These are phyloP conservation scores for Danaus chrysippus DNA, from an alignment of 2,888 invertebrate genomes.

Conservation along the genomic window DNA sequence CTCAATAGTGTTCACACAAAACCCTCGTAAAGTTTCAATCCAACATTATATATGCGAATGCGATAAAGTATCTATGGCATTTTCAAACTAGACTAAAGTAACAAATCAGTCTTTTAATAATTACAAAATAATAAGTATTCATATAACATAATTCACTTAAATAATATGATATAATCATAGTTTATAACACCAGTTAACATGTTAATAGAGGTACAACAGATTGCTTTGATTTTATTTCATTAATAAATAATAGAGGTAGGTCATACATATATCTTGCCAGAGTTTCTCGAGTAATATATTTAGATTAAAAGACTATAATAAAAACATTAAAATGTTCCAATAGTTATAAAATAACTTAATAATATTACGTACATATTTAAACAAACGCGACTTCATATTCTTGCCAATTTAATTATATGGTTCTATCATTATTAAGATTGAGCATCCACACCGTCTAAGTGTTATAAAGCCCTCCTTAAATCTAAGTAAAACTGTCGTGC, in stretches of 20 bases:
- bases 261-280: neutral
- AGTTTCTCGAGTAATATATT: neutral
- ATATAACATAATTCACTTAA: conserved; percentile 50
- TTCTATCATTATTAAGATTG: conserved; percentile 43
- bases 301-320: conserved; percentile 9
- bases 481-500: conserved; percentile 66
- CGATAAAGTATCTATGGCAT: conserved; percentile 75
- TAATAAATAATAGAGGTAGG: conserved; percentile 18
- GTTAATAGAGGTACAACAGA: conserved; percentile 28
- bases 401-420: conserved; percentile 39
- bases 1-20: conserved; percentile 60
- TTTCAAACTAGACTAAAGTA: conserved; percentile 78
- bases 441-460: conserved; percentile 65
- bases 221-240: conserved; percentile 12
- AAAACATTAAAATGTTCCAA: conserved; percentile 16
- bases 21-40: conserved; percentile 46
- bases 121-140: conserved; percentile 65
- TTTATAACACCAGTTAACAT: conserved; percentile 35
- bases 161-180: conserved; percentile 33
- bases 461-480: conserved; percentile 50
- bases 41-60: conserved; percentile 58
- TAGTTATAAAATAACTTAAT: conserved; percentile 24
- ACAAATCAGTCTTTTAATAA: conserved; percentile 78
- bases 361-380: conserved; percentile 29
- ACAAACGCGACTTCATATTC: conserved; percentile 46